Percentiles rank a stretch among this genome's conserved stretches.
Evolutionary conservation across 2,888 invertebrate species (phyloP).

Genomic region (Pristionchus japonicus): DNA sequence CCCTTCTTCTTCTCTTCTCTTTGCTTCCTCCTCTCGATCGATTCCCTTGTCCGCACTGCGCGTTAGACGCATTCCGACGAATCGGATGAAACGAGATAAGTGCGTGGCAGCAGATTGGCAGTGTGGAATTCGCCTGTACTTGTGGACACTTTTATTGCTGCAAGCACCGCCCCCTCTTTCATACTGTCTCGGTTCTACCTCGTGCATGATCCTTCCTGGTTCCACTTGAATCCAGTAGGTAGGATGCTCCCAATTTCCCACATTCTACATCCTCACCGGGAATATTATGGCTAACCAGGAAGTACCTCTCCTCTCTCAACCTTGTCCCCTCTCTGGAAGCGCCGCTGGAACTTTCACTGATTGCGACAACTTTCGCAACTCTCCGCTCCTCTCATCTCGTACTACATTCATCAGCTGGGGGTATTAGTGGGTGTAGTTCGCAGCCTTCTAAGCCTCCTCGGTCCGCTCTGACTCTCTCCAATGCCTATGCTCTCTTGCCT

Average conservation of each 20-base stretch:
- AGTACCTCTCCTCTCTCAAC: neutral
- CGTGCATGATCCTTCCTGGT: too few relatives aligned
- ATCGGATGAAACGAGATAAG: neutral
- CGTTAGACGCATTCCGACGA: neutral
- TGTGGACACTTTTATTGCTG: neutral
- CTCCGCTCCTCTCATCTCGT: neutral
- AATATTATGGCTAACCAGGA: neutral
- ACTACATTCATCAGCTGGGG: neutral
- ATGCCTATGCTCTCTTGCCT: too few relatives aligned
- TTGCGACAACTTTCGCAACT: slow-evolving; percentile 7
- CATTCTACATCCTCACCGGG: too few relatives aligned
- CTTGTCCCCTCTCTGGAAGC: neutral
- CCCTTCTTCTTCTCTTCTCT: slow-evolving; percentile 17
- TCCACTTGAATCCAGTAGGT: too few relatives aligned
- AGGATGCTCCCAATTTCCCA: too few relatives aligned
- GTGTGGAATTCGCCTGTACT: neutral
- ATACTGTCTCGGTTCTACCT: too few relatives aligned
- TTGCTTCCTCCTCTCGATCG: neutral
- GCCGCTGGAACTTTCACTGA: neutral
- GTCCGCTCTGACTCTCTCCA: too few relatives aligned
- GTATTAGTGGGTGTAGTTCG: neutral
- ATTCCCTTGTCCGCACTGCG: neutral
- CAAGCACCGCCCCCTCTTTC: neutral
- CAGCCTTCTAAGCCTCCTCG: neutral
- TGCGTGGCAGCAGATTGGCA: neutral